Conservation (phyloP, 2,888 invertebrate genomes). For the Acleris sparsana region DNA sequence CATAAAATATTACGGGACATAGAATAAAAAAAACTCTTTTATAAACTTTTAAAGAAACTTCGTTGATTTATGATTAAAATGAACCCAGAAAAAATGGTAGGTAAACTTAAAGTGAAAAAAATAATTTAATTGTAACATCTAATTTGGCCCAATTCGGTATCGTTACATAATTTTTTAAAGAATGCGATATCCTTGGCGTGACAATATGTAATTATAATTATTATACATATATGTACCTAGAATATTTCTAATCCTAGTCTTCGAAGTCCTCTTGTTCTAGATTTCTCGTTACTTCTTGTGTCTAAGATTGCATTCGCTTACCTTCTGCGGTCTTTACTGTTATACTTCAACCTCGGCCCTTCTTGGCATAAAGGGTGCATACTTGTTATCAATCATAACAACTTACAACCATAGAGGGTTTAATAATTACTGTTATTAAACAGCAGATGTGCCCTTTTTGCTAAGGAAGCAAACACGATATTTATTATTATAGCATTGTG, state of each 20-base stretch:
- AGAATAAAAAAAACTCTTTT: too few species aligned
- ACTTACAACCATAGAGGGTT: background rate
- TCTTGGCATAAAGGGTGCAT: too few species aligned
- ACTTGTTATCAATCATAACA: too few species aligned
- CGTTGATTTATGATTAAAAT: too few species aligned
- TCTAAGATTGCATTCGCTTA: conserved; percentile 20
- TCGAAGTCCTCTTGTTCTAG: conserved; percentile 29
- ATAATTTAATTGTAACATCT: too few species aligned
- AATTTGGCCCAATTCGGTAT: background rate
- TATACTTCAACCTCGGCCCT: too few species aligned
- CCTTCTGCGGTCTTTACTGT: conserved; percentile 14
- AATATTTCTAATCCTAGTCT: conserved; percentile 17
- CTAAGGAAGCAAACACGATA: background rate
- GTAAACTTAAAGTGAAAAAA: too few species aligned
- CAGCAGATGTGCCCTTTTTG: too few species aligned
- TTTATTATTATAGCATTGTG: conserved; percentile 39
- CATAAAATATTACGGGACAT: too few species aligned
- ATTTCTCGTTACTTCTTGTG: conserved; percentile 14
- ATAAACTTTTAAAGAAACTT: too few species aligned
- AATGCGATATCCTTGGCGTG: conserved; percentile 16
- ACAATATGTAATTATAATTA: conserved; percentile 32
- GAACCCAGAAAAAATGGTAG: too few species aligned
- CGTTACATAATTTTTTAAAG: conserved; percentile 9
- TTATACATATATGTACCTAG: conserved; percentile 15
- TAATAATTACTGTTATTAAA: background rate